These are phyloP conservation scores for Suillia variegata DNA, from an alignment of 2,888 invertebrate species.

Conservation along the genomic window DNA sequence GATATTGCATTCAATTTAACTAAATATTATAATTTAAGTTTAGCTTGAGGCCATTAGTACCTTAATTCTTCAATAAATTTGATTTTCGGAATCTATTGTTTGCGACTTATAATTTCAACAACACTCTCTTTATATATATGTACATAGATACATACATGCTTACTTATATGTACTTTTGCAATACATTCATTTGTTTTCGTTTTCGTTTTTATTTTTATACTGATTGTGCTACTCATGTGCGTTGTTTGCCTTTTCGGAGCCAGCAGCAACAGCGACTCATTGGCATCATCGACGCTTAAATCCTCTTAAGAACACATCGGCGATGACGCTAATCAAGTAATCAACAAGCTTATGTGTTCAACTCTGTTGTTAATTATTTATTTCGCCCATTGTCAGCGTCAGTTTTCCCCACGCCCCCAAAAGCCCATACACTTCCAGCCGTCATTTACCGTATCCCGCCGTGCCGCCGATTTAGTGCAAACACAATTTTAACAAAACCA, in stretches of 20 bases:
- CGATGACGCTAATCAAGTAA: constrained; percentile 21
- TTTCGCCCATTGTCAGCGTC: constrained; percentile 17
- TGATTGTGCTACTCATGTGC: background rate
- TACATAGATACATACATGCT: no score
- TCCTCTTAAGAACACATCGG: constrained; percentile 9
- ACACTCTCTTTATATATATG: no score
- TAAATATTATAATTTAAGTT: no score
- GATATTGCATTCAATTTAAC: no score
- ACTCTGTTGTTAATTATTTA: constrained; percentile 44
- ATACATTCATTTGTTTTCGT: background rate
- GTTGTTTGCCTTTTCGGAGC: background rate
- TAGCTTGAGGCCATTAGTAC: no score
- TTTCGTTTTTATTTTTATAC: background rate
- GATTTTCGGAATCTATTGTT: no score
- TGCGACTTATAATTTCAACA: no score
- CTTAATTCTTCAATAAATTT: no score
- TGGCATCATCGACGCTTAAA: constrained; percentile 14
- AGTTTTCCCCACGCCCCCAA: background rate
- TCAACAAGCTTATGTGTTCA: constrained; percentile 18
- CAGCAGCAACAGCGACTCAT: background rate
- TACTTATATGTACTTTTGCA: no score
- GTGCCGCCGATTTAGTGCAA: constrained; percentile 7
- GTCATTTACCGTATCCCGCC: constrained; percentile 13
- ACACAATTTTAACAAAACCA: background rate
- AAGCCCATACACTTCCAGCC: background rate